Evolutionary conservation across 2,113 vertebrate species (phyloP), one percentile per base, ranked within the genome.

Genomic region (Delphinapterus leucas): DNA sequence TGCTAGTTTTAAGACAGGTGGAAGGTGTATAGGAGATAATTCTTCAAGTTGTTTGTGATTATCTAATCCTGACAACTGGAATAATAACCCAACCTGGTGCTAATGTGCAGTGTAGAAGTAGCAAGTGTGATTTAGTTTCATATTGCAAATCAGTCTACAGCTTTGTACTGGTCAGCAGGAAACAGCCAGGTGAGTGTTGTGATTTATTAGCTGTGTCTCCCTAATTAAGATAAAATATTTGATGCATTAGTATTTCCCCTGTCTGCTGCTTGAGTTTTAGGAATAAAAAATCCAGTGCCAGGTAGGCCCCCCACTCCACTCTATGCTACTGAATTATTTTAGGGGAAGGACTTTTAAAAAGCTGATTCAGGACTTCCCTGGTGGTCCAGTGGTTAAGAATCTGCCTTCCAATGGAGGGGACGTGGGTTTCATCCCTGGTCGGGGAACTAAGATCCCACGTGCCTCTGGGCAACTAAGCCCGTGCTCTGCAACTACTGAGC

Each of bases 121-220:
- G 70, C 9, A 73, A 67, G 10, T 41, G 6, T n/a, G 2, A 10
- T 33, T 70, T 36, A 74, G 47, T 49, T 93, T 36, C 44, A 1
- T 82, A 49, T 31, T 70, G 25, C 31, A 53, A 6, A 81, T 44
- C 44, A 88, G 47, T 81, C 53, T 53, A 31, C 8, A 25, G 36
- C 61, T 93, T 63, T 89, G 67, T 89, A 26, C 31, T 38, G 55
- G 28, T 93, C 63, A 89, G 36, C n/a, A 41, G 76, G 77, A 96
- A 88, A 70, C 6, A 79, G 82, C 28, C 82, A 67, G 82, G 31
- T 89, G 12, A 70, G 12, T 76, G n/a, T 71, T 88, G 20, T 93
- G 44, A 95, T 82, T 95, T 94, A 93, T 96, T 81, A 88, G 93
- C 74, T n/a, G 7, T 83, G 60, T 95, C 77, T 91, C 41, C 26